A percentile compares a stretch with the other conserved stretches of the same genome.
Conservation (phyloP, 2,797 vertebrate species). For the Trichosurus vulpecula region DNA sequence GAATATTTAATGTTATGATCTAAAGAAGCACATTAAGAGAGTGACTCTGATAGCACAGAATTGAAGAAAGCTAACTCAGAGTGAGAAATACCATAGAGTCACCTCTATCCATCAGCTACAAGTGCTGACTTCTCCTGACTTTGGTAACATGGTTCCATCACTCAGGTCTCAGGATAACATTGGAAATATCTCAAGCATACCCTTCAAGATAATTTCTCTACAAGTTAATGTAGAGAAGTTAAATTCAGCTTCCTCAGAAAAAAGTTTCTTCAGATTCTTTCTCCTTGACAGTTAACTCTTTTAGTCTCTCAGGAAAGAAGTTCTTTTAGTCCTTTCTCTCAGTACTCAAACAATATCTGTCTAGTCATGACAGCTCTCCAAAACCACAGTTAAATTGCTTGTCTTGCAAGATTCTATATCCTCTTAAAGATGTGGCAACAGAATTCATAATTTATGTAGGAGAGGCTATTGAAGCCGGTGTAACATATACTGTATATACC, state of each 20-base stretch:
- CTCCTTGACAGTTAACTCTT: background rate
- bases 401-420: background rate
- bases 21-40: background rate
- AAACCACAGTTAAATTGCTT: background rate
- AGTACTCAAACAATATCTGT: background rate
- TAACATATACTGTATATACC: background rate
- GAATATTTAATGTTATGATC: background rate
- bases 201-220: background rate
- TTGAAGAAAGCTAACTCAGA: background rate
- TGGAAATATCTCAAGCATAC: background rate
- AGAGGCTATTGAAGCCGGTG: background rate
- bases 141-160: background rate
- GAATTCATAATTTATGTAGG: background rate
- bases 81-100: background rate
- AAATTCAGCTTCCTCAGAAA: background rate
- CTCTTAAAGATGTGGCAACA: background rate
- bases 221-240: background rate
- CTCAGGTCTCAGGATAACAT: background rate
- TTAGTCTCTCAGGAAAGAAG: background rate
- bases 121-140: background rate
- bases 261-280: background rate
- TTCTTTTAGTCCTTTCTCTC: too few species aligned
- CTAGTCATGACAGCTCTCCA: background rate
- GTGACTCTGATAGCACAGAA: background rate
- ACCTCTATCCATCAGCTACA: background rate